Evolutionary conservation across 2,797 vertebrate genomes (phyloP), one percentile per base, ranked within the genome.

Genomic region (Tenualosa ilisha): DNA sequence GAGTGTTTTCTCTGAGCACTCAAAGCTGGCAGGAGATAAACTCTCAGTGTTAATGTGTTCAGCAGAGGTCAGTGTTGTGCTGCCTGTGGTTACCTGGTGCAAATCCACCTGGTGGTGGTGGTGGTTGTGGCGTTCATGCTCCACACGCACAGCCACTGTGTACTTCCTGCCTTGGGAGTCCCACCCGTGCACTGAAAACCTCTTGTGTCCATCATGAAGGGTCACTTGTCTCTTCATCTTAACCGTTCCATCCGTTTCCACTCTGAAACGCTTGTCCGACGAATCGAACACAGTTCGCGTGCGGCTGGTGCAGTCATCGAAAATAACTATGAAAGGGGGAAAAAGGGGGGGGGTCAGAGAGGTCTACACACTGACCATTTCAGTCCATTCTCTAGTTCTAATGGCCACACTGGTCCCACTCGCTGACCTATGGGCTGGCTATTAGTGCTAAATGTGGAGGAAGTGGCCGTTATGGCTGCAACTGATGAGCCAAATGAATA

Each of bases 251-350:
- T 95, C 91, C 0, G 56, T 40, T 4, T 88, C 83, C 0, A 95
- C 86, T 0, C 1, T 6, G 87, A 96, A 94, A 0, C 86, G 91
- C 0, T 20, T 81, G 86, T 95, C 90, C 2, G 84, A 75, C 3
- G 87, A 89, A 1, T 0, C 17, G 81, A 92, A 93, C 2, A 46
- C 0, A n/a, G 91, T 89, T 6, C n/a, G 72, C 0, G 22, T 86
- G 53, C 81, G 90, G 17, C 82, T 8, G 2, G 89, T 88, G 84
- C 94, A 96, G 88, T 92, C 92, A 22, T 83, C 89, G 86, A 95
- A 94, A 83, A 24, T 85, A 86, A 96, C 95, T 96, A 6, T 4
- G 31, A 12, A 13, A 26, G 12, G 13, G 12, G 15, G 12, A 40
- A 20, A 37, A 6, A 17, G 5, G 17, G 15, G 15, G 37, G 3